Evolutionary conservation across 1,140 invertebrate genomes (phyloP).

Genomic region (Anastrepha obliqua): DNA sequence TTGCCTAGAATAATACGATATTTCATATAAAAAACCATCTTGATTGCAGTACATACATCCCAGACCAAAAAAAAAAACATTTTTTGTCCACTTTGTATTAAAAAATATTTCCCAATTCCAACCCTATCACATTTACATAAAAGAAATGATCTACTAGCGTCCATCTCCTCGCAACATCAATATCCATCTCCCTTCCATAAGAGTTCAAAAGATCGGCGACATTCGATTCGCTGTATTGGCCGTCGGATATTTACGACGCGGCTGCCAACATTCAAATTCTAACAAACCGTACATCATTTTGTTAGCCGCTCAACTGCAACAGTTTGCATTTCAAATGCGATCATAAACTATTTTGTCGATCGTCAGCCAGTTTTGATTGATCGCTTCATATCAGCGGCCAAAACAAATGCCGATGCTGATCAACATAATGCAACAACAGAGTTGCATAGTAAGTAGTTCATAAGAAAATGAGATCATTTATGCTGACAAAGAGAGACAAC

Average conservation of each 20-base stretch:
- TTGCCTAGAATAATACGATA: no score
- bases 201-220: not conserved
- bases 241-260: constrained; percentile 53
- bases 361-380: constrained; percentile 54
- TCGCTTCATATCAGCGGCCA: constrained; percentile 40
- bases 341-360: constrained; percentile 55
- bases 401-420: not conserved
- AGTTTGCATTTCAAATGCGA: constrained; percentile 17
- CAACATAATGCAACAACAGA: not conserved
- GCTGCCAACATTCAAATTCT: constrained; percentile 52
- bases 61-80: no score
- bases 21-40: no score
- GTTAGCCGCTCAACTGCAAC: not conserved
- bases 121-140: not conserved
- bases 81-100: no score
- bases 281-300: constrained; percentile 55
- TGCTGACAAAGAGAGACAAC: not conserved
- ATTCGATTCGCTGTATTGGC: not conserved
- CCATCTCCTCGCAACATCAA: no score
- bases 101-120: no score
- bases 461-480: constrained; percentile 41
- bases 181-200: not conserved
- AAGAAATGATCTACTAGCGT: not conserved
- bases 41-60: no score
- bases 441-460: constrained; percentile 39